Percentiles rank a stretch among this genome's conserved stretches.
phyloP scores from a whole-genome alignment of 2,888 invertebrate genomes.

The Piscicola geometra region DNA sequence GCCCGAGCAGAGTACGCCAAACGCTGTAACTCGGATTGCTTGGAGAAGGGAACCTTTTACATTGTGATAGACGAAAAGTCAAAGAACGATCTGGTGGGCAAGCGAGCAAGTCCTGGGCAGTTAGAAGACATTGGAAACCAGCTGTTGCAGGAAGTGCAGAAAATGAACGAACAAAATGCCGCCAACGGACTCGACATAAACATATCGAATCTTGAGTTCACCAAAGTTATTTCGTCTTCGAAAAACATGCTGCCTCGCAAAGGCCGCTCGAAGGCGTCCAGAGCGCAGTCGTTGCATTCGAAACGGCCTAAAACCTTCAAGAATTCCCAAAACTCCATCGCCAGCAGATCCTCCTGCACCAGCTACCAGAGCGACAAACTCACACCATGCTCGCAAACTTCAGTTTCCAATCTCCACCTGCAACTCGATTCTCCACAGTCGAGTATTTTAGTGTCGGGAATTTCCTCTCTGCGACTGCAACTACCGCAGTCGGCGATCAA shows the following conservation, averaged over 20 bases:
- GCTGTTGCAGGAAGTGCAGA: slow-evolving; percentile 20
- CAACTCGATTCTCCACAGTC: background rate
- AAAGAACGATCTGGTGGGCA: slow-evolving; percentile 15
- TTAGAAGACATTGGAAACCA: slow-evolving; percentile 22
- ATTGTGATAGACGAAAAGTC: slow-evolving; percentile 33
- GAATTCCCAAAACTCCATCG: background rate
- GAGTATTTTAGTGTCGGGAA: background rate
- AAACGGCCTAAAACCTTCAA: background rate
- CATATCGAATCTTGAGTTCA: background rate
- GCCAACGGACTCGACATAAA: background rate
- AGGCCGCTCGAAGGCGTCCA: background rate
- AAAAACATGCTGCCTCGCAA: background rate
- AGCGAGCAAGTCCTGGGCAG: slow-evolving; percentile 22
- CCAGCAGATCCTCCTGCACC: background rate
- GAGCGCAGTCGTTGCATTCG: background rate
- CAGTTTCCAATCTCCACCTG: too few relatives aligned
- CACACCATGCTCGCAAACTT: background rate
- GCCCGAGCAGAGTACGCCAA: slow-evolving; percentile 36
- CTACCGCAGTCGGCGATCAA: slow-evolving; percentile 6
- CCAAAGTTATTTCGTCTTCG: background rate
- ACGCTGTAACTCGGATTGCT: slow-evolving; percentile 22
- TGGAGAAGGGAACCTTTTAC: slow-evolving; percentile 35
- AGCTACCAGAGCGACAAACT: background rate
- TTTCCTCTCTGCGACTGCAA: background rate
- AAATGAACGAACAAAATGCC: slow-evolving; percentile 3